Conservation (phyloP, 1,140 invertebrate species). For the Drosophila insularis region DNA sequence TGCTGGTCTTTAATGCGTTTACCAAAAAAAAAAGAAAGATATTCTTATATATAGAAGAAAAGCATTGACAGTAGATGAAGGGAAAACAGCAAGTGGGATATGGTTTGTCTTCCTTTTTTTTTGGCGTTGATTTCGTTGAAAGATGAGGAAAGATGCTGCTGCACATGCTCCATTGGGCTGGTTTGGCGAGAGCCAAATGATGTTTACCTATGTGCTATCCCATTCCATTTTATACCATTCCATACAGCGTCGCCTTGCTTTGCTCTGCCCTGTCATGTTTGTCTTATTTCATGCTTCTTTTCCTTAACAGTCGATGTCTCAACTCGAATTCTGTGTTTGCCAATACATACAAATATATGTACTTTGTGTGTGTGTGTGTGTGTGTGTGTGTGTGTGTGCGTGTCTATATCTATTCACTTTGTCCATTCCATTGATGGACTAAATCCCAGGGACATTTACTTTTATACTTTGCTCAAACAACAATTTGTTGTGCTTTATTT, state of each 20-base stretch:
- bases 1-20: constrained; percentile 68
- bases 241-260: too few species aligned
- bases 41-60: not conserved
- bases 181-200: constrained; percentile 50
- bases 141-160: constrained; percentile 6
- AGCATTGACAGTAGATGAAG: not conserved
- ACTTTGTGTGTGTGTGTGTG: not conserved
- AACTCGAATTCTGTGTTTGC: not conserved
- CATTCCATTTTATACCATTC: not conserved
- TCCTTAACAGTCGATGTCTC: constrained; percentile 3
- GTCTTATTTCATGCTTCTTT: constrained; percentile 52
- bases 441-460: not conserved
- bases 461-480: not conserved
- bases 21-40: constrained; percentile 14
- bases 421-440: not conserved
- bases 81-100: not conserved
- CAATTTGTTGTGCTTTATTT: constrained; percentile 21
- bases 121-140: constrained; percentile 28
- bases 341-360: not conserved
- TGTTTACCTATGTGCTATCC: constrained; percentile 54
- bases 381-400: not conserved
- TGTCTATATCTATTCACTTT: not conserved
- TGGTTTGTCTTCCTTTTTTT: constrained; percentile 14
- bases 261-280: constrained; percentile 33
- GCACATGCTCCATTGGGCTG: constrained; percentile 1